A percentile compares a stretch with the other conserved stretches of the same genome.
phyloP scores from a whole-genome alignment of 2,797 vertebrate species.

The Valencia hispanica region DNA sequence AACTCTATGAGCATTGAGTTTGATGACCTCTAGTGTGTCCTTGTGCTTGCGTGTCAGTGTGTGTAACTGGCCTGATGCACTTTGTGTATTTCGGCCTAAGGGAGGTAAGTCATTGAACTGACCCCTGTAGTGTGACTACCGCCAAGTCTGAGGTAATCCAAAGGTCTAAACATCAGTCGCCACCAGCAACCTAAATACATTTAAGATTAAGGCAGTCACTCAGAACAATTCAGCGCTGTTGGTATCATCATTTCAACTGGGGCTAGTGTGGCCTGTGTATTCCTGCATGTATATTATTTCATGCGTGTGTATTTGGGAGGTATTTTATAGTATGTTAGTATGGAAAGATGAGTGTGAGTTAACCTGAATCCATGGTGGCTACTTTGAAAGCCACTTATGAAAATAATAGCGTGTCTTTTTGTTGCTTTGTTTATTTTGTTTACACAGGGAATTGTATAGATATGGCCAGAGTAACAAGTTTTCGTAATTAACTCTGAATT shows the following conservation, averaged over 20 bases:
- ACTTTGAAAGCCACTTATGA: conserved; percentile 43
- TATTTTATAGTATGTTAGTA: conserved; percentile 20
- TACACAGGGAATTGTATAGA: conserved; percentile 8
- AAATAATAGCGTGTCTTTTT: conserved; percentile 14
- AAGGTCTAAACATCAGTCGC: conserved; percentile 57
- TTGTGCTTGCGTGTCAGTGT: conserved; percentile 42
- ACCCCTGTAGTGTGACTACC: conserved; percentile 74
- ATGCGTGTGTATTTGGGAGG: conserved; percentile 11
- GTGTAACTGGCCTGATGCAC: conserved; percentile 59
- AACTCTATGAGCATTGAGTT: conserved; percentile 4
- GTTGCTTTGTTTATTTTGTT: conserved; percentile 11
- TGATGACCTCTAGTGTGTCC: conserved; percentile 15
- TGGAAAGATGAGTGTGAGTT: conserved; percentile 8
- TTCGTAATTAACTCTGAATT: conserved; percentile 10
- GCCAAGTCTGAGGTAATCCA: conserved; percentile 63
- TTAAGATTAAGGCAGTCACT: conserved; percentile 71
- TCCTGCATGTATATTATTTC: conserved; percentile 5
- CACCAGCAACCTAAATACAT: conserved; percentile 65
- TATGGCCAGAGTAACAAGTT: neutral
- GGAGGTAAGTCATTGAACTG: conserved; percentile 71
- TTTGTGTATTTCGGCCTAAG: conserved; percentile 58
- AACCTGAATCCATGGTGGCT: conserved; percentile 28
- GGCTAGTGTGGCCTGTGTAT: conserved; percentile 12
- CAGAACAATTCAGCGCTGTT: conserved; percentile 69
- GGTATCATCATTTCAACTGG: conserved; percentile 26